Percentiles rank a stretch among this genome's conserved stretches.
Conservation (phyloP, 2,888 invertebrate genomes). For the Tromatobia lineatoria region DNA sequence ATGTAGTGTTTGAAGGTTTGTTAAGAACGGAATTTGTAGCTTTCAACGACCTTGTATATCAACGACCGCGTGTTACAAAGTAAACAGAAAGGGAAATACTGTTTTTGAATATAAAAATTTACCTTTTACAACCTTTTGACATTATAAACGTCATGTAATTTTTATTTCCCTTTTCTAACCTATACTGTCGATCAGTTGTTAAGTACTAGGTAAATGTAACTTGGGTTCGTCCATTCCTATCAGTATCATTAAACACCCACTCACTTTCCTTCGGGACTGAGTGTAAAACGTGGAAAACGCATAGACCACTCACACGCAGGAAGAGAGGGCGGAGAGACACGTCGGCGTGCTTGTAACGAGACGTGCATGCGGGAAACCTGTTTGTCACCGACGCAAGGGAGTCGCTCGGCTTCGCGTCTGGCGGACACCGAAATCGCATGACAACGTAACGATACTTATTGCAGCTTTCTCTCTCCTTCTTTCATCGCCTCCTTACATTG, state of each 20-base stretch:
- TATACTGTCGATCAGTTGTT: not conserved
- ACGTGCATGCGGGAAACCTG: slow-evolving; percentile 76
- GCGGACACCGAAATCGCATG: slow-evolving; percentile 77
- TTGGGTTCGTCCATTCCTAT: slow-evolving; percentile 19
- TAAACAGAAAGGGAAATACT: not conserved
- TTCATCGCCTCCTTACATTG: slow-evolving; percentile 40
- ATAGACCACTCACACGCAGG: not conserved
- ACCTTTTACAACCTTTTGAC: not conserved
- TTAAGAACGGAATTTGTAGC: not conserved
- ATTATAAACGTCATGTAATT: not conserved
- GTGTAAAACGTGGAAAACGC: slow-evolving; percentile 48
- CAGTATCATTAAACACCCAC: slow-evolving; percentile 32
- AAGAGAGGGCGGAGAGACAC: slow-evolving; percentile 8
- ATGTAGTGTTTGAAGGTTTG: not conserved
- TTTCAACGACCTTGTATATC: not conserved
- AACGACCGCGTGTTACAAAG: not conserved
- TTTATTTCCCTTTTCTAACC: not conserved
- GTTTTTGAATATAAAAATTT: not conserved
- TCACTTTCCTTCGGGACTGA: slow-evolving; percentile 39
- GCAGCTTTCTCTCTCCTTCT: slow-evolving; percentile 36
- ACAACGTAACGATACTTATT: slow-evolving; percentile 75
- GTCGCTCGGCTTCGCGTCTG: slow-evolving; percentile 37
- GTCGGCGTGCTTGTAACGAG: slow-evolving; percentile 54
- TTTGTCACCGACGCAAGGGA: slow-evolving; percentile 74
- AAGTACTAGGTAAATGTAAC: not conserved